Base-by-base conservation (phyloP, 2,888 invertebrate genomes). In the Habrosyne pyritoides region DNA sequence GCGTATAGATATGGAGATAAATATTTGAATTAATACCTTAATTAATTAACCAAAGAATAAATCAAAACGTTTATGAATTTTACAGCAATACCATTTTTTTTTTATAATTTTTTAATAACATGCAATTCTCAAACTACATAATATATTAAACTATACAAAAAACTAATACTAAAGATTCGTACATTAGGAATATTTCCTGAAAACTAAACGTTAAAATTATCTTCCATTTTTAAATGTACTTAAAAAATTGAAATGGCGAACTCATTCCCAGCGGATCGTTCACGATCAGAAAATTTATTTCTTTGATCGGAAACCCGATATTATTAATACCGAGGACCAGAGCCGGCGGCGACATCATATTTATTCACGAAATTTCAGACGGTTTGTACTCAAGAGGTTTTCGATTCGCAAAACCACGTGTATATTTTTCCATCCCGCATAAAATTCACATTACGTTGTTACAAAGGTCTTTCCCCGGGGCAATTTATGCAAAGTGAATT, bases 401-500 rank as follows among this genome's bases (percentile, higher is more conserved):
- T 18, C 8, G 42, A 42, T 42, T 42, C 42, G 42, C 8, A 18
- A 42, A 42, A 42, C n/a, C 18, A n/a, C n/a, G 18, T 18, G 18
- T 42, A 24, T 24, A 5, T 42, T 42, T 42, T 42, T 18, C 18
- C 8, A 42, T 42, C 18, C 18, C 18, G 42, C 8, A 42, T 18
- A 42, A 14, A 42, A 42, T 42, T 42, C 42, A 42, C 42, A 42
- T 42, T 42, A 42, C 42, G 18, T 42, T 42, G 18, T 42, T 42
- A 42, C 18, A 18, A 18, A 42, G 42, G 18, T 7, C 42, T 42
- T 42, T 18, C n/a, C 42, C 42, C 8, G n/a, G 3, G 8, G 42
- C 42, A 18, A 42, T 42, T 42, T 42, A 42, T 42, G 42, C 42
- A 42, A 42, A 42, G 18, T 18, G 42, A 42, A 42, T 42, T 42